Base-by-base conservation (phyloP, 2,888 invertebrate species). In the Aspidiotus rigidus region DNA sequence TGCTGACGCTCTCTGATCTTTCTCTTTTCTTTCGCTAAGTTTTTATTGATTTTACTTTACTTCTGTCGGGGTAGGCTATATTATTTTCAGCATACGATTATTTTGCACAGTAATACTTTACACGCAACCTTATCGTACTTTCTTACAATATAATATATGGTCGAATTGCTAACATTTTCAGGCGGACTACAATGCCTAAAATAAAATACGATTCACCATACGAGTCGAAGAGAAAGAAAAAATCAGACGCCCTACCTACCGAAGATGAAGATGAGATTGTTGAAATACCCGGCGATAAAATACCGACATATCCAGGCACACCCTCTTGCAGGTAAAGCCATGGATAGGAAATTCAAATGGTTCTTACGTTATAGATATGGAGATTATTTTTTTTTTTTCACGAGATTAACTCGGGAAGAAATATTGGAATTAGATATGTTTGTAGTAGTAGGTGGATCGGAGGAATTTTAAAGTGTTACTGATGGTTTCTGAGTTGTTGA, bases 111-210 rank as follows among this genome's bases (percentile, higher is more conserved):
- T 28, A 28, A 28, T 28, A 28, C 28, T 28, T 28, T 28, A 28
- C 28, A 28, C 28, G 28, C 28, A 28, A 28, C 28, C 28, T 28
- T 28, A 28, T 3, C 28, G 28, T 5, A 28, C 28, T 3, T 5
- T 28, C 5, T 28, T 28, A 28, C 28, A 28, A 28, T 28, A 28
- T 28, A 28, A 28, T 28, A 28, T 28, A 28, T 28, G 28, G 2
- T 28, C 28, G 28, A 28, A 28, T 28, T 28, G 28, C 28, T 28
- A 28, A 28, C 15, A 16, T 56, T 69, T 62, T 39, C 71, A 89
- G 90, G 84, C 91, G 90, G 85, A 90, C 90, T 78, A 89, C 90
- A 74, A 84, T 90, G 79, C 87, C 89, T 53, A 40, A 28, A n/a
- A 62, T 62, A 28, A 62, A 69, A 80, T 91, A 89, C 80, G 91